These are phyloP conservation scores for Alexandromys fortis DNA, from an alignment of 2,113 vertebrate species.

Conservation along the genomic window DNA sequence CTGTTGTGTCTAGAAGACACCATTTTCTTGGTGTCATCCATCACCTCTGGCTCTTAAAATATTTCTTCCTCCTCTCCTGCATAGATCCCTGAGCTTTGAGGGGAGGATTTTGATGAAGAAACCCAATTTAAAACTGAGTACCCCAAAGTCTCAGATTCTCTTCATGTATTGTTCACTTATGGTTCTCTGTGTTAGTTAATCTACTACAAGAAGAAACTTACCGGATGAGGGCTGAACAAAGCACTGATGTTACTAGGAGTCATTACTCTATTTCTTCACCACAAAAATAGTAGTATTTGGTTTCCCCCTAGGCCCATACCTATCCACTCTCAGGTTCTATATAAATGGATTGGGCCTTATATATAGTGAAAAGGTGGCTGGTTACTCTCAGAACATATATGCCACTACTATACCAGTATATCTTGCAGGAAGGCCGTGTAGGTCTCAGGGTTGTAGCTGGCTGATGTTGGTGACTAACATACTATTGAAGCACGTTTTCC, in stretches of 20 bases:
- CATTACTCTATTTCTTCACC: background rate
- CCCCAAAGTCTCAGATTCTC: background rate
- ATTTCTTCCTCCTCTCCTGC: too few relatives aligned
- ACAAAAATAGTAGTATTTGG: background rate
- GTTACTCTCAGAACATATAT: background rate
- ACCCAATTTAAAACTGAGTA: background rate
- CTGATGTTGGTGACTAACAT: background rate
- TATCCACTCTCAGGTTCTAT: background rate
- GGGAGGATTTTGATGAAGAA: background rate
- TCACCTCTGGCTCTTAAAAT: background rate
- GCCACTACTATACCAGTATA: background rate
- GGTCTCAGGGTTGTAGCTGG: background rate
- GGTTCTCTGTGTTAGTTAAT: background rate
- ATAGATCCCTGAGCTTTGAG: background rate
- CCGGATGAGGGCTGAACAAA: background rate
- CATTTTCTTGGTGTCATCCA: background rate
- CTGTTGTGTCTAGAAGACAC: background rate
- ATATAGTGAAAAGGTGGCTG: background rate
- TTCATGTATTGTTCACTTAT: background rate
- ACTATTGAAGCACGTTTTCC: background rate
- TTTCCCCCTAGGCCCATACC: background rate
- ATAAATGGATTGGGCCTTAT: background rate
- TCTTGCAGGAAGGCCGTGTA: background rate
- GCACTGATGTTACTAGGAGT: background rate
- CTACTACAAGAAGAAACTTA: background rate